Percentiles rank a stretch among this genome's conserved stretches.
phyloP scores from a whole-genome alignment of 2,888 invertebrate species.

The Serrognathus titanus region DNA sequence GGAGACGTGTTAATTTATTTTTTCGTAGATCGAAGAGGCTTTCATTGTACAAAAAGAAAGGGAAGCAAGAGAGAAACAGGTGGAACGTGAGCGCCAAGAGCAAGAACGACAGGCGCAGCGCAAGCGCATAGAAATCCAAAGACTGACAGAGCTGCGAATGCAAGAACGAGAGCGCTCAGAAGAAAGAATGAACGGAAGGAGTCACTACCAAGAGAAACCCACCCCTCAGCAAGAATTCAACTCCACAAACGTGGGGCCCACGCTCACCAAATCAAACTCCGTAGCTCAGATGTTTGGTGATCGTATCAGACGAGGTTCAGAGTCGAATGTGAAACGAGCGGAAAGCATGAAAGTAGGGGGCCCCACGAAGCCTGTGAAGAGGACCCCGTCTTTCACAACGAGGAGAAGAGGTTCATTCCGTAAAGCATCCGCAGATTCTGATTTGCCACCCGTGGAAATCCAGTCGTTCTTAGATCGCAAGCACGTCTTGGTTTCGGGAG shows the following conservation, averaged over 20 bases:
- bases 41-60: slow-evolving; percentile 76
- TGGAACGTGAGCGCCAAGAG: slow-evolving; percentile 77
- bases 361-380: slow-evolving; percentile 70
- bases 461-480: slow-evolving; percentile 90
- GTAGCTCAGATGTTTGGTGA: slow-evolving; percentile 61
- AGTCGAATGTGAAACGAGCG: slow-evolving; percentile 69
- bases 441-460: slow-evolving; percentile 88
- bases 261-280: slow-evolving; percentile 58
- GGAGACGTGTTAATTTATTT: background rate
- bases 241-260: slow-evolving; percentile 31
- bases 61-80: slow-evolving; percentile 73
- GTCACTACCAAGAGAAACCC: slow-evolving; percentile 10
- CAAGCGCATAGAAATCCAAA: slow-evolving; percentile 82
- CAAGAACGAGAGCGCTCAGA: slow-evolving; percentile 66
- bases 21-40: slow-evolving; percentile 71
- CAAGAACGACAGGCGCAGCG: slow-evolving; percentile 80
- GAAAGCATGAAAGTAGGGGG: slow-evolving; percentile 83
- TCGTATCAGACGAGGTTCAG: slow-evolving; percentile 52
- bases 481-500: slow-evolving; percentile 89
- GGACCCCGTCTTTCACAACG: slow-evolving; percentile 94
- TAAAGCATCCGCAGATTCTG: slow-evolving; percentile 59
- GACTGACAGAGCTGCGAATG: slow-evolving; percentile 81
- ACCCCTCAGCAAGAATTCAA: slow-evolving; percentile 13
- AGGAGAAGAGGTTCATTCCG: slow-evolving; percentile 84
- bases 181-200: slow-evolving; percentile 48